These are phyloP conservation scores for Apeltes quadracus DNA, from an alignment of 2,113 vertebrate species.

Conservation along the genomic window DNA sequence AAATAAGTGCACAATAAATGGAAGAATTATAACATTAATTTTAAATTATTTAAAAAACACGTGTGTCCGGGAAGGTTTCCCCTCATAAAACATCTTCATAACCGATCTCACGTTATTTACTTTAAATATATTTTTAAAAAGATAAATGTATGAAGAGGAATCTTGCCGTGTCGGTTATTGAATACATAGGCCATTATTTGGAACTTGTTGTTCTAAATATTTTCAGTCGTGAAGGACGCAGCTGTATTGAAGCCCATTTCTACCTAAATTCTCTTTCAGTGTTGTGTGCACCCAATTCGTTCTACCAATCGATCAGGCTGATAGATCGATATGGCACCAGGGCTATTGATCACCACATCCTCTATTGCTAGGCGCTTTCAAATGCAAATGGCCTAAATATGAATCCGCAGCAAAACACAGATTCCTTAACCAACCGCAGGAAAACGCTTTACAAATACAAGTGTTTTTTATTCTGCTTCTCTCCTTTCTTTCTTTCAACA, in stretches of 20 bases:
- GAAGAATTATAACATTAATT: not conserved
- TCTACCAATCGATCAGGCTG: slow-evolving; percentile 78
- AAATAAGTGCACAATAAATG: slow-evolving; percentile 4
- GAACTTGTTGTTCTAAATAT: slow-evolving; percentile 60
- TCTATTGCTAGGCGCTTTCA: slow-evolving; percentile 75
- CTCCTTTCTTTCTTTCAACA: not conserved
- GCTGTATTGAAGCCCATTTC: slow-evolving; percentile 5
- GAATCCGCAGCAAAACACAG: slow-evolving; percentile 78
- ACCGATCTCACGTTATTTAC: not conserved
- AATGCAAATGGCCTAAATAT: slow-evolving; percentile 81
- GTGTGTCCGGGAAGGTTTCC: not conserved
- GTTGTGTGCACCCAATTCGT: slow-evolving; percentile 68
- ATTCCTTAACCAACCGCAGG: slow-evolving; percentile 78
- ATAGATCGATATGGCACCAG: slow-evolving; percentile 79
- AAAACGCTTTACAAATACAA: slow-evolving; percentile 73
- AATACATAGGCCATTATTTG: slow-evolving; percentile 10
- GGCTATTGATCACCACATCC: slow-evolving; percentile 77
- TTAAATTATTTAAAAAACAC: not conserved
- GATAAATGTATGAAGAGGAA: not conserved
- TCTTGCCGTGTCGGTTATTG: slow-evolving; percentile 30
- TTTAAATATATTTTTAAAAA: not conserved
- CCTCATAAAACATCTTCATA: not conserved
- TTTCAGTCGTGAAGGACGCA: not conserved
- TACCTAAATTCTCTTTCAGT: slow-evolving; percentile 30
- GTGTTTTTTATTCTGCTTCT: not conserved